phyloP scores from a whole-genome alignment of 1,140 invertebrate genomes.

The Radopholus similis region DNA sequence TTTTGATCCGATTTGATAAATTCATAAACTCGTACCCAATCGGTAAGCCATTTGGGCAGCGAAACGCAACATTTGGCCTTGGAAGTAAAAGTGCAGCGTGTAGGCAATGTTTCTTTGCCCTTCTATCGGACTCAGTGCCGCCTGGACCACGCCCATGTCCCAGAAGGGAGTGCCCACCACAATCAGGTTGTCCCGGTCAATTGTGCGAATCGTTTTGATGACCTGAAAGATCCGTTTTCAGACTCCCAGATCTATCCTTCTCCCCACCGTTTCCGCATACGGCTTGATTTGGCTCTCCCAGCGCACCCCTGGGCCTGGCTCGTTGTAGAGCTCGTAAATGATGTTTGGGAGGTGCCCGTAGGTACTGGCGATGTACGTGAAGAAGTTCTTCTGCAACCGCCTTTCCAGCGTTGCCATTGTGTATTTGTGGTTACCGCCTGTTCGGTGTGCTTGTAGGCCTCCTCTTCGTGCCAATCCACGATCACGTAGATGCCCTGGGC shows the following conservation, averaged over 20 bases:
- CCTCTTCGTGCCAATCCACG: slow-evolving; percentile 20
- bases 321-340: slow-evolving; percentile 21
- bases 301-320: not conserved
- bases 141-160: slow-evolving; percentile 3
- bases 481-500: slow-evolving; percentile 20
- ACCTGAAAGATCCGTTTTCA: not conserved
- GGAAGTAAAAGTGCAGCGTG: slow-evolving; percentile 1
- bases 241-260: not conserved
- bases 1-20: too few relatives aligned
- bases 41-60: not conserved
- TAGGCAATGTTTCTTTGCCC: slow-evolving; percentile 2
- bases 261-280: not conserved
- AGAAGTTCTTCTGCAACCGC: slow-evolving; percentile 10
- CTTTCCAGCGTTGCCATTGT: not conserved
- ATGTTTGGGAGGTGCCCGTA: slow-evolving; percentile 11
- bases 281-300: not conserved
- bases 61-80: not conserved
- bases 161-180: slow-evolving; percentile 17
- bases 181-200: slow-evolving; percentile 19
- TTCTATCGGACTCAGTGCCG: not conserved
- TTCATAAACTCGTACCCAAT: not conserved
- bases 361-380: slow-evolving; percentile 14
- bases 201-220: not conserved
- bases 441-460: slow-evolving; percentile 1
- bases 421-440: not conserved